Conservation (phyloP, 2,797 vertebrate species). For the Percopsis omiscomaycus region DNA sequence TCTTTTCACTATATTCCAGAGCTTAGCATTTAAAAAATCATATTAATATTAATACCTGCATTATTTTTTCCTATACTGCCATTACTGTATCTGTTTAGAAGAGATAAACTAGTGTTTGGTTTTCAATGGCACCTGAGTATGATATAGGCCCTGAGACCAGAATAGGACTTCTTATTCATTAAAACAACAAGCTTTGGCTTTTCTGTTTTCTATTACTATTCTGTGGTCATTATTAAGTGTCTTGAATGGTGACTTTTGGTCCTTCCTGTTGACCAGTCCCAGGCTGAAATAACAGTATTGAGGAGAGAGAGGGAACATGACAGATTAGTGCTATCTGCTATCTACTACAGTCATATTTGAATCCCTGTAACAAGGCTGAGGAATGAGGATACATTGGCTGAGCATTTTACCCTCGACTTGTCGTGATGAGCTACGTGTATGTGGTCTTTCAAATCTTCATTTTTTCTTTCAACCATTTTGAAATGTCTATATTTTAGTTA, state of each 20-base stretch:
- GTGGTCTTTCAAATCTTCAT: not conserved
- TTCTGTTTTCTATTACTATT: not conserved
- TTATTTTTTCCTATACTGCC: too few relatives aligned
- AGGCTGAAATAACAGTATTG: constrained; percentile 1
- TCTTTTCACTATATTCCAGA: too few relatives aligned
- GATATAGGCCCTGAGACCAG: not conserved
- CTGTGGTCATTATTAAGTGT: not conserved
- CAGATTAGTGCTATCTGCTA: not conserved
- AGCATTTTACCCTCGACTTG: not conserved
- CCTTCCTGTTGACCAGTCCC: not conserved
- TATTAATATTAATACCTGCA: too few relatives aligned
- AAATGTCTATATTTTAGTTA: too few relatives aligned
- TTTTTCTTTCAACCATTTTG: not conserved
- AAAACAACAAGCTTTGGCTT: not conserved
- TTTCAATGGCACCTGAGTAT: not conserved
- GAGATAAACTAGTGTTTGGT: not conserved
- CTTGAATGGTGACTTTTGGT: not conserved
- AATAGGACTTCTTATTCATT: not conserved
- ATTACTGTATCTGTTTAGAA: not conserved
- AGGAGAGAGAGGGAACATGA: not conserved
- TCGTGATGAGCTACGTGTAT: not conserved
- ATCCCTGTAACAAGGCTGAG: not conserved
- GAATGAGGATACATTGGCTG: not conserved
- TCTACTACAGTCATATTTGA: not conserved
- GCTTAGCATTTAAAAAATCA: too few relatives aligned